phyloP scores from a whole-genome alignment of 35 echinoderm and acorn worm species.

The Nesometra sesokonis region DNA sequence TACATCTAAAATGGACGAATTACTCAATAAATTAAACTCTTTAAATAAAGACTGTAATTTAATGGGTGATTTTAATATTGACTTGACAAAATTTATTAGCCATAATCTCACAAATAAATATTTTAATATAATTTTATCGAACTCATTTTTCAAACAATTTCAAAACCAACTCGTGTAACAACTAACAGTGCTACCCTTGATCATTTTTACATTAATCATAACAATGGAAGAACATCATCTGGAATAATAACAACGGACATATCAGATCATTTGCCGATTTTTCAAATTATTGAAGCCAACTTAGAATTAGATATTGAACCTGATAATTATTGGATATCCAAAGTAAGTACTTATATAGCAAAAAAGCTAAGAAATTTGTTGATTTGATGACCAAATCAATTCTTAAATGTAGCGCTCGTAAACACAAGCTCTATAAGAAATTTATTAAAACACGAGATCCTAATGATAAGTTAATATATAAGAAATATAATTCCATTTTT shows the following conservation, averaged over 20 bases:
- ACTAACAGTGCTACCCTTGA: neutral
- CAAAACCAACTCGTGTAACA: neutral
- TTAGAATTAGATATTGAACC: neutral
- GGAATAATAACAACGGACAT: neutral
- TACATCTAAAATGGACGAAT: neutral
- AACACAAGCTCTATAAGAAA: neutral
- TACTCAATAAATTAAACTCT: neutral
- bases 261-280: neutral
- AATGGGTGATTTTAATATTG: neutral
- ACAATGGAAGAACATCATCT: neutral
- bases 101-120: neutral
- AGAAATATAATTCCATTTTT: neutral
- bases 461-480: neutral
- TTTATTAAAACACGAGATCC: neutral
- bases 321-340: neutral
- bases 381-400: neutral
- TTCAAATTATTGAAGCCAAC: neutral
- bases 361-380: neutral
- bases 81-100: neutral
- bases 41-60: neutral
- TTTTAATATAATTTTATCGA: neutral
- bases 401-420: neutral
- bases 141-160: neutral
- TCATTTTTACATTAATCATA: neutral
- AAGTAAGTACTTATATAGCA: neutral